phyloP scores from a whole-genome alignment of 2,113 vertebrate species.

The Neodon shergylaensis region DNA sequence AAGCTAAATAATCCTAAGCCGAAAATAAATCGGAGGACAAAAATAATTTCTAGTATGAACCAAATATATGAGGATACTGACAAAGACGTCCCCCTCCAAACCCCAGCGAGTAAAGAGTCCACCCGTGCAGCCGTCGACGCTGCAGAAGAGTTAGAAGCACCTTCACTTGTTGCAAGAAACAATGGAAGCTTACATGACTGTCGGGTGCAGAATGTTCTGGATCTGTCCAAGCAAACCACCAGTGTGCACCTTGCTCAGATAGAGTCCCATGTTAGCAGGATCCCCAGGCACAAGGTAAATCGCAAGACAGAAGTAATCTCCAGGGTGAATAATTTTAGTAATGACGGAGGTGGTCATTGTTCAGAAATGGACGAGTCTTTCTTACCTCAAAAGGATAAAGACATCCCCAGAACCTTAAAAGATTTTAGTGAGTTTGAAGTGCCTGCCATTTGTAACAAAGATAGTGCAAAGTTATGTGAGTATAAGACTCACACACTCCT shows the following conservation, averaged over 20 bases:
- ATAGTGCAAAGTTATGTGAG: not conserved
- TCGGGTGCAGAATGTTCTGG: slow-evolving; percentile 13
- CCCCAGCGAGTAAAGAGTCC: not conserved
- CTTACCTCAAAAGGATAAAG: slow-evolving; percentile 55
- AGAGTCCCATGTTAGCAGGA: slow-evolving; percentile 61
- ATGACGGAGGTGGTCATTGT: not conserved
- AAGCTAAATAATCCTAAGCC: slow-evolving; percentile 49
- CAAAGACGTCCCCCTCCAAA: slow-evolving; percentile 32
- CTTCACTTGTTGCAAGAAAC: slow-evolving; percentile 38
- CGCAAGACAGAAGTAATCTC: slow-evolving; percentile 71
- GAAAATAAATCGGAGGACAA: slow-evolving; percentile 67
- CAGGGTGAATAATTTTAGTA: slow-evolving; percentile 45
- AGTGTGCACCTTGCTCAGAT: slow-evolving; percentile 35
- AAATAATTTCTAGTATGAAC: slow-evolving; percentile 71
- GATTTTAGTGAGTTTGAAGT: slow-evolving; percentile 27
- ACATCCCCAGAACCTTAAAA: slow-evolving; percentile 5
- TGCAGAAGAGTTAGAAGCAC: slow-evolving; percentile 25
- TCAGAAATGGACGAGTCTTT: slow-evolving; percentile 40
- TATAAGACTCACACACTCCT: not conserved
- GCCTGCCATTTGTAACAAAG: slow-evolving; percentile 59
- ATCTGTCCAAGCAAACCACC: slow-evolving; percentile 52
- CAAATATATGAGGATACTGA: slow-evolving; percentile 24
- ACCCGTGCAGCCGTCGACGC: not conserved
- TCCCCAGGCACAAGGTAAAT: slow-evolving; percentile 54
- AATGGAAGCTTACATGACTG: not conserved